Evolutionary conservation across 2,113 vertebrate genomes (phyloP).

Genomic region (Tetraodon nigroviridis): DNA sequence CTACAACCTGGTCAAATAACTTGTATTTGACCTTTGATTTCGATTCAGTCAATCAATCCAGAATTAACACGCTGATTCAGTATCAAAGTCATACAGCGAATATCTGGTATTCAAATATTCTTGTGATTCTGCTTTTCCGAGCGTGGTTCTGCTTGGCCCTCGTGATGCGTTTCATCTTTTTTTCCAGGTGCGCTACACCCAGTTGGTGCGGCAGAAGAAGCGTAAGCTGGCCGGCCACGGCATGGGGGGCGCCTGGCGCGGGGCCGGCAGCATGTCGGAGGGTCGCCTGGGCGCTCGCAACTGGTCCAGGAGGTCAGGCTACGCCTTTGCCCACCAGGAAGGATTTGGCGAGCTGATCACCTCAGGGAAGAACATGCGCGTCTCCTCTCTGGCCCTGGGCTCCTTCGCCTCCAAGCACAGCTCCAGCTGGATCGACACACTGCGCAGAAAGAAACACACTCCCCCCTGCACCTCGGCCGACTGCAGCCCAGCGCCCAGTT

Average conservation of each 20-base stretch:
- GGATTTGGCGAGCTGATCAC: slow-evolving; percentile 94
- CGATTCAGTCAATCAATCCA: too few species aligned
- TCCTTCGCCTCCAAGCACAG: slow-evolving; percentile 80
- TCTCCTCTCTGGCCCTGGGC: slow-evolving; percentile 84
- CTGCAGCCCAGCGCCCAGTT: slow-evolving; percentile 59
- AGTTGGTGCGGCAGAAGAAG: slow-evolving; percentile 85
- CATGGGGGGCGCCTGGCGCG: slow-evolving; percentile 57
- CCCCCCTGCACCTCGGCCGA: slow-evolving; percentile 54
- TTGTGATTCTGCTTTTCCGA: not conserved
- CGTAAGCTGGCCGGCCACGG: slow-evolving; percentile 74
- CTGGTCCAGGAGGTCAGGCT: slow-evolving; percentile 83
- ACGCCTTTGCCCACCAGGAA: slow-evolving; percentile 93
- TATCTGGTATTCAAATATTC: not conserved
- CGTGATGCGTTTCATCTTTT: not conserved
- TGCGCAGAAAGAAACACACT: slow-evolving; percentile 81
- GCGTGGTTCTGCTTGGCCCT: not conserved
- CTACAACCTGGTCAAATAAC: not conserved
- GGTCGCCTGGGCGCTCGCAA: slow-evolving; percentile 67
- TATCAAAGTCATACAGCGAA: too few species aligned
- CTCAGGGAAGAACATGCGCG: slow-evolving; percentile 92
- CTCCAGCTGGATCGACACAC: slow-evolving; percentile 86
- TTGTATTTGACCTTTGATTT: not conserved
- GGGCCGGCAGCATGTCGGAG: slow-evolving; percentile 66
- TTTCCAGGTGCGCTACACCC: slow-evolving; percentile 87
- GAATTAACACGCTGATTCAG: not conserved